Evolutionary conservation across 2,888 invertebrate species (phyloP).

Genomic region (Nomada lathburiana): DNA sequence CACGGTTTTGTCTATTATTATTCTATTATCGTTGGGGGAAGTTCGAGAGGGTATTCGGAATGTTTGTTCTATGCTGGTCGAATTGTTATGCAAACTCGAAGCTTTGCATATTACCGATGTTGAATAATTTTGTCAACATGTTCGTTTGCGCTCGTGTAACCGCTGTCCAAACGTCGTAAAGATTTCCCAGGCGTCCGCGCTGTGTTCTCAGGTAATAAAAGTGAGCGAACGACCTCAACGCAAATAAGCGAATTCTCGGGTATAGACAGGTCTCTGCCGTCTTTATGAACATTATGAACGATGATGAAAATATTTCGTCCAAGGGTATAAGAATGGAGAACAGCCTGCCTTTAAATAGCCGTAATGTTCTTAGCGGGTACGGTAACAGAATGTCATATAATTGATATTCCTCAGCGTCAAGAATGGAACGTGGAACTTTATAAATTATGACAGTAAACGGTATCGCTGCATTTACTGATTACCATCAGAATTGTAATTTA

Average conservation of each 20-base stretch:
- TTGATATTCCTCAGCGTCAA: too few relatives aligned
- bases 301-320: neutral
- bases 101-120: neutral
- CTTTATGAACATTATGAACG: neutral
- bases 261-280: neutral
- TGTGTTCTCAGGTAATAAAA: constrained; percentile 15
- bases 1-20: neutral
- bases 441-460: too few relatives aligned
- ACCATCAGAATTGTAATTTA: too few relatives aligned
- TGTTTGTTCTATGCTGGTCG: neutral
- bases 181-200: neutral
- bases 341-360: neutral
- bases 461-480: too few relatives aligned
- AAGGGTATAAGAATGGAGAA: constrained; percentile 3
- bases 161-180: constrained; percentile 15
- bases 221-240: constrained; percentile 6
- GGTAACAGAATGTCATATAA: too few relatives aligned
- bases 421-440: too few relatives aligned
- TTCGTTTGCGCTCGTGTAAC: neutral
- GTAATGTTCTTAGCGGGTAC: too few relatives aligned
- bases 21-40: neutral
- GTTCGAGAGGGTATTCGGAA: neutral
- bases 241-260: constrained; percentile 19
- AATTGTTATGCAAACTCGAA: neutral
- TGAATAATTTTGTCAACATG: neutral